Conservation (phyloP, 1,140 invertebrate species). For the Magallana angulata region DNA sequence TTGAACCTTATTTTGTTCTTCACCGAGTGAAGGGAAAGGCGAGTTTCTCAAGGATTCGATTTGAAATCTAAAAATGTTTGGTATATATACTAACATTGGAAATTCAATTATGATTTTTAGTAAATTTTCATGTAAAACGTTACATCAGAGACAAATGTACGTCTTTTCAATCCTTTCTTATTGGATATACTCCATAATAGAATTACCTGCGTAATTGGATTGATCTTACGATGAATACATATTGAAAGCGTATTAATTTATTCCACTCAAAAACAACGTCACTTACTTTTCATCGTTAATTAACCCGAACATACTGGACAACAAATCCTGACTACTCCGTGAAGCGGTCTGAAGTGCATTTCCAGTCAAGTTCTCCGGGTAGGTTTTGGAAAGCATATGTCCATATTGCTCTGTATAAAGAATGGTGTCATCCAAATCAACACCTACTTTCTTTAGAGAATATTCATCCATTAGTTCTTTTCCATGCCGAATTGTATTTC, state of each 20-base stretch:
- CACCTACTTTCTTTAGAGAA: not conserved
- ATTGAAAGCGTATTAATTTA: too few relatives aligned
- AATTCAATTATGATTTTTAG: too few relatives aligned
- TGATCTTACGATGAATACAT: too few relatives aligned
- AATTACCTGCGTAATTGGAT: too few relatives aligned
- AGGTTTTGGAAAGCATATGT: not conserved
- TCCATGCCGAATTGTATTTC: not conserved
- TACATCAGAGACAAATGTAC: too few relatives aligned
- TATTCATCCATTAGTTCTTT: not conserved
- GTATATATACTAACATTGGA: too few relatives aligned
- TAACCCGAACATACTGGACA: not conserved
- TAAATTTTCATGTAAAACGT: too few relatives aligned
- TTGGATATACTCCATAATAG: too few relatives aligned
- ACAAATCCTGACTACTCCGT: not conserved
- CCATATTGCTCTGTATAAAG: not conserved
- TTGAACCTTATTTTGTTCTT: slow-evolving; percentile 49
- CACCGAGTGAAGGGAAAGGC: slow-evolving; percentile 43
- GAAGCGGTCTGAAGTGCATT: too few relatives aligned
- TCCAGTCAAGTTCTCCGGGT: too few relatives aligned
- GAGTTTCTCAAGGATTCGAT: slow-evolving; percentile 4
- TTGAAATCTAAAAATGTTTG: not conserved
- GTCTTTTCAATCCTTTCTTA: too few relatives aligned
- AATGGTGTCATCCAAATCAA: not conserved
- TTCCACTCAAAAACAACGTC: not conserved
- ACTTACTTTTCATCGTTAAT: slow-evolving; percentile 13